A percentile compares a stretch with the other conserved stretches of the same genome.
phyloP scores from a whole-genome alignment of 2,888 invertebrate genomes.

The Onthophagus sagittarius region DNA sequence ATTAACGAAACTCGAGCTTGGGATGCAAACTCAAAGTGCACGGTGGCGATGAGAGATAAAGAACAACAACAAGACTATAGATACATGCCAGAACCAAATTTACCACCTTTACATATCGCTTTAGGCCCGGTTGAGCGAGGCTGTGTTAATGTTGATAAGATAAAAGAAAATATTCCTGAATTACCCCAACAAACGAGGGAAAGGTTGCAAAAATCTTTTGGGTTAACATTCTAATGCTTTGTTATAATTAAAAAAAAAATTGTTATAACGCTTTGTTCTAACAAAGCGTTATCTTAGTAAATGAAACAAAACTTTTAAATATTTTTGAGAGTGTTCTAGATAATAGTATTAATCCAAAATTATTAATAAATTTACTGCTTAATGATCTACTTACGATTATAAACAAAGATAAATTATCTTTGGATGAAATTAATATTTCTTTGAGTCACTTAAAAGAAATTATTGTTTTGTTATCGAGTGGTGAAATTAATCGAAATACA shows the following conservation, averaged over 20 bases:
- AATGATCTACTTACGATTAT: conserved; percentile 66
- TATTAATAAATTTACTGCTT: conserved; percentile 66
- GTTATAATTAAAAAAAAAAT: too few relatives aligned
- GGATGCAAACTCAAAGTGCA: conserved; percentile 69
- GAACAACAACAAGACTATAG: conserved; percentile 83
- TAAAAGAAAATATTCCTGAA: conserved; percentile 65
- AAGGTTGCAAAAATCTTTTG: conserved; percentile 56
- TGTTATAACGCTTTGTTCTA: too few relatives aligned
- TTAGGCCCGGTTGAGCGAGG: conserved; percentile 47
- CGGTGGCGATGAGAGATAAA: conserved; percentile 94
- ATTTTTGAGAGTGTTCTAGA: conserved; percentile 55
- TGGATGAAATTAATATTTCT: conserved; percentile 54
- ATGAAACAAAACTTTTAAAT: conserved; percentile 55
- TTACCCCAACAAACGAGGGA: conserved; percentile 69
- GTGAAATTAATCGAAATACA: conserved; percentile 60
- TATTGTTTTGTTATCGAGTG: conserved; percentile 57
- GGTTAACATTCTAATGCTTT: too few relatives aligned
- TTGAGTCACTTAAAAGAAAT: conserved; percentile 58
- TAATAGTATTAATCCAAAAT: conserved; percentile 51
- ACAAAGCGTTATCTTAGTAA: conserved; percentile 66
- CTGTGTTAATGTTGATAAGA: conserved; percentile 57
- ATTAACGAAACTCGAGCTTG: conserved; percentile 88
- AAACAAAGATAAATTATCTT: conserved; percentile 59
- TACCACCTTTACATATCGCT: conserved; percentile 78
- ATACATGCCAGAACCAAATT: conserved; percentile 97